Evolutionary conservation across 2,888 invertebrate genomes (phyloP), one percentile per base, ranked within the genome.

Genomic region (Liposcelis brunnea): DNA sequence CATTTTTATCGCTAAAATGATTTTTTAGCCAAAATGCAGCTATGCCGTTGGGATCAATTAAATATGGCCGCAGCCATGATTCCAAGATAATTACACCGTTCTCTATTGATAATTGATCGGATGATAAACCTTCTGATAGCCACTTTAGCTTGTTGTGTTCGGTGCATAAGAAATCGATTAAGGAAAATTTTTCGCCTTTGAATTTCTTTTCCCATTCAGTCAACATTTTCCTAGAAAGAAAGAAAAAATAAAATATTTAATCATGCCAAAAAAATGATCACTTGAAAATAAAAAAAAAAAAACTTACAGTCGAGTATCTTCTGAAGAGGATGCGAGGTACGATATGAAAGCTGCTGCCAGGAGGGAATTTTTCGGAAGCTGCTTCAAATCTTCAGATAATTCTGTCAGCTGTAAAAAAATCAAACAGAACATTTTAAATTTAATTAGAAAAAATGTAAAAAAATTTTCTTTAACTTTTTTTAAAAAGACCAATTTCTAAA

Each of bases 41-140:
- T 7, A 80, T 74, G 2, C 81, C 80, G 1, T 89, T 84, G 1
- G 97, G 90, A 64, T 98, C 97, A 37, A 97, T 70, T 35, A 97
- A 67, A 45, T 93, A 69, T 0, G 93, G 85, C n/a, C 46, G 48
- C 4, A 50, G 52, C 47, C 40, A 40, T 7, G 40, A 40, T 68
- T 82, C 76, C 52, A 80, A 69, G 50, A 87, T 75, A 38, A 83
- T 72, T 11, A 84, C 70, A 5, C 82, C 86, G 61, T 89, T 90
- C 63, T 89, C 84, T 43, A 82, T 64, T 3, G 84, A 82, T 8
- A 83, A 67, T 47, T 72, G 72, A 61, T 87, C 86, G 1, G 78
- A 73, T 0, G 89, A 80, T 5, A 93, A 65, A 0, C 90, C 89
- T 57, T 87, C 82, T 1, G 79, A 74, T 58, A 83, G 80, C 90